Conservation (phyloP, 2,797 vertebrate genomes). For the Notoglanidium macrostoma region DNA sequence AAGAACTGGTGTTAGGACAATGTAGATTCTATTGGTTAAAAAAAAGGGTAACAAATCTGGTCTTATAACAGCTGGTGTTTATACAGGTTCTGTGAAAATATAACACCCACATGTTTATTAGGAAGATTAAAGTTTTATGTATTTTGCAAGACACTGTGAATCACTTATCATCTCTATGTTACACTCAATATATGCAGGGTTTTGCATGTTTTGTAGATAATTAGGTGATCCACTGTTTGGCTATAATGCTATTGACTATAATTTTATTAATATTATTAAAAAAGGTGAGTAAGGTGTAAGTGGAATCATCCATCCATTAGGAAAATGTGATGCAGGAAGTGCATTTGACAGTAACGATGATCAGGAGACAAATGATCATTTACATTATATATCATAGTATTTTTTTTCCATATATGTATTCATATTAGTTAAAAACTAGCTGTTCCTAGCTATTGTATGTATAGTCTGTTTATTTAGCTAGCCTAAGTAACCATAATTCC, state of each 20-base stretch:
- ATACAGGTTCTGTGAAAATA: not conserved
- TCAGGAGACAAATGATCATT: not conserved
- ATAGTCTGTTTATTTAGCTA: too few relatives aligned
- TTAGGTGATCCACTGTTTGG: constrained; percentile 3
- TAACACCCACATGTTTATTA: not conserved
- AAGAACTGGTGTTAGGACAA: constrained; percentile 52
- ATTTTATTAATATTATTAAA: not conserved
- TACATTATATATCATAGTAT: too few relatives aligned
- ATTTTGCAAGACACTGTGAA: not conserved
- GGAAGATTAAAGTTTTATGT: not conserved
- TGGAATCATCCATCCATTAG: not conserved
- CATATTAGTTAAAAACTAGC: too few relatives aligned
- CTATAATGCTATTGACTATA: not conserved
- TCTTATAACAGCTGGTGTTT: constrained; percentile 34
- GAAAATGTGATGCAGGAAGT: not conserved
- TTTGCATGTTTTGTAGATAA: constrained; percentile 20
- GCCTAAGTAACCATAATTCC: too few relatives aligned
- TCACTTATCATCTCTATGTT: not conserved
- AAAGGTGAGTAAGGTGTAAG: not conserved
- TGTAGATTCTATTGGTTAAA: constrained; percentile 22
- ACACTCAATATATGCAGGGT: not conserved
- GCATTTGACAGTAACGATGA: not conserved
- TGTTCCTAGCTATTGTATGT: too few relatives aligned
- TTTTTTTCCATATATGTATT: too few relatives aligned
- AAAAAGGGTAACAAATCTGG: constrained; percentile 8